These are phyloP conservation scores for Pterostichus madidus DNA, from an alignment of 2,888 invertebrate genomes.

Conservation along the genomic window DNA sequence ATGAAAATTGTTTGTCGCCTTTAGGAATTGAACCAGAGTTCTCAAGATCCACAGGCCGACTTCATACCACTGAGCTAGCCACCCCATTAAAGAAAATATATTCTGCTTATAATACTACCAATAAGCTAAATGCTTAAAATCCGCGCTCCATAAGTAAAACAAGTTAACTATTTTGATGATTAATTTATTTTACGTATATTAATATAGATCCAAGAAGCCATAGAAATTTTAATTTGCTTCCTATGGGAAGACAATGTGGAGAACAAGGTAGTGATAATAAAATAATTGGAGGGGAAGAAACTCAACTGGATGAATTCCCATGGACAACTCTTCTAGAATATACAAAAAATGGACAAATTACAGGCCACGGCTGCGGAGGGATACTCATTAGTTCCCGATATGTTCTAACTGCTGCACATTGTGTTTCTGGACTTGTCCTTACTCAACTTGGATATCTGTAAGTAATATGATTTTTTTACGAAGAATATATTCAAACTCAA, in stretches of 20 bases:
- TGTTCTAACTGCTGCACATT: conserved; percentile 68
- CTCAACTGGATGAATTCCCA: conserved; percentile 80
- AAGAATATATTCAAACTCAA: no score
- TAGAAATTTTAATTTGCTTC: conserved; percentile 7
- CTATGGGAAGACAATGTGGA: conserved; percentile 13
- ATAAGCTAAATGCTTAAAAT: no score
- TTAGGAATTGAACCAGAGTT: no score
- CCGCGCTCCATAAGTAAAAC: no score
- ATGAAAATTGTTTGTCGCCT: no score
- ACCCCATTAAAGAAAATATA: no score
- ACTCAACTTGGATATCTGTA: conserved; percentile 18
- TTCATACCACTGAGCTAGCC: no score
- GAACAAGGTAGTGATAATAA: not conserved
- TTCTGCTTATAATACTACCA: no score
- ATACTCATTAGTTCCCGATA: not conserved
- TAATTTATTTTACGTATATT: not conserved
- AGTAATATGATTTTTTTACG: not conserved
- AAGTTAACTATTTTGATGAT: not conserved
- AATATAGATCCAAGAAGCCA: not conserved
- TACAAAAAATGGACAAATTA: conserved; percentile 73
- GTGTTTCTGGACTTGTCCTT: conserved; percentile 12
- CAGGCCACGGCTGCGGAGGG: conserved; percentile 72
- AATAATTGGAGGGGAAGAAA: conserved; percentile 41
- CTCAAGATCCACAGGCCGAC: no score
- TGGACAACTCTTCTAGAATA: conserved; percentile 82